phyloP scores from a whole-genome alignment of 2,113 vertebrate genomes.

The Scomber japonicus region DNA sequence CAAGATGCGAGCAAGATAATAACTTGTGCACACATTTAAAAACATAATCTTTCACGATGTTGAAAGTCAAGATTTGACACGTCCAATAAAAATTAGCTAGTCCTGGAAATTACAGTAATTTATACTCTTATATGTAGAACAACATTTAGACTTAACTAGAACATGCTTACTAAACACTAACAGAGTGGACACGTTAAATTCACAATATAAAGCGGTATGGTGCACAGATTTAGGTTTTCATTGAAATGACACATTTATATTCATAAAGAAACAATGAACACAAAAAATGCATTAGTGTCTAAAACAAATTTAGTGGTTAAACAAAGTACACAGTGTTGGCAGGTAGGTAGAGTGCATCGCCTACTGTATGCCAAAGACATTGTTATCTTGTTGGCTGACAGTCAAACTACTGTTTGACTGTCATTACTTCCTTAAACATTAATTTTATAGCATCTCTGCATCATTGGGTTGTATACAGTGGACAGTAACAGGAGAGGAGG shows the following conservation, averaged over 20 bases:
- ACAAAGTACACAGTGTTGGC: slow-evolving; percentile 18
- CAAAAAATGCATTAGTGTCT: slow-evolving; percentile 14
- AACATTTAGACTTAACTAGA: neutral
- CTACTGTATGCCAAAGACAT: slow-evolving; percentile 22
- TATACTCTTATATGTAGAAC: neutral
- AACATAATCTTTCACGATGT: no score
- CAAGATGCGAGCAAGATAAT: no score
- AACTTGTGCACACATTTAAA: no score
- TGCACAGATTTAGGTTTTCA: neutral
- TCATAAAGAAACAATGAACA: slow-evolving; percentile 1
- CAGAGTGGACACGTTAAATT: neutral
- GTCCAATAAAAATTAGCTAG: no score
- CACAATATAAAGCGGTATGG: neutral
- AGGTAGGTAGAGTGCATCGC: slow-evolving; percentile 13
- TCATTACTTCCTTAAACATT: slow-evolving; percentile 51
- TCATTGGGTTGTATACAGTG: slow-evolving; percentile 23
- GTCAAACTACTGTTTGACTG: slow-evolving; percentile 18
- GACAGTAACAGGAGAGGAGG: slow-evolving; percentile 3
- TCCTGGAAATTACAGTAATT: no score
- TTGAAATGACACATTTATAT: no score
- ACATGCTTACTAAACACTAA: neutral
- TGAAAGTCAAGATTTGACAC: no score
- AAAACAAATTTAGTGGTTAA: neutral
- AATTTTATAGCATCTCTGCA: slow-evolving; percentile 42
- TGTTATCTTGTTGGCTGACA: slow-evolving; percentile 40